phyloP scores from a whole-genome alignment of 2,113 vertebrate genomes.

The Suncus etruscus region DNA sequence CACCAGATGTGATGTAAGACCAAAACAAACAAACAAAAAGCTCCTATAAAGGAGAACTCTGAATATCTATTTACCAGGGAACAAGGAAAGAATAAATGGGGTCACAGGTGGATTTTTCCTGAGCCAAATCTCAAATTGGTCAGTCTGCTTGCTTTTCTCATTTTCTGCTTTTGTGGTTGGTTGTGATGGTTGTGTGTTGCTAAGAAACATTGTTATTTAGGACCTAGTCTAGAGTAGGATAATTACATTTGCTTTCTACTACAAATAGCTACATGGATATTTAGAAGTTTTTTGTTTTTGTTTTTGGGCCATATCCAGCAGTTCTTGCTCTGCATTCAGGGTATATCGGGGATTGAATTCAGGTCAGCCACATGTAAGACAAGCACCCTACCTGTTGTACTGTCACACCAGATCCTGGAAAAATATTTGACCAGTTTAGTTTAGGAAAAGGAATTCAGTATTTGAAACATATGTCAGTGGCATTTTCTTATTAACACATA shows the following conservation, averaged over 20 bases:
- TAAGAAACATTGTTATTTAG: conserved; percentile 84
- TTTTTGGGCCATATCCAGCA: no score
- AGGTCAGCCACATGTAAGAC: no score
- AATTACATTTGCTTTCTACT: conserved; percentile 79
- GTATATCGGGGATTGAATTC: no score
- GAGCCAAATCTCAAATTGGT: conserved; percentile 69
- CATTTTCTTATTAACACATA: conserved; percentile 38
- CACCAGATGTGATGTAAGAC: no score
- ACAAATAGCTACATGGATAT: conserved; percentile 64
- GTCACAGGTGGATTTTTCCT: conserved; percentile 62
- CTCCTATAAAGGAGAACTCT: no score
- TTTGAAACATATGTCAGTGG: conserved; percentile 59
- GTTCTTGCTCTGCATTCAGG: no score
- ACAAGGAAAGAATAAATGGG: conserved; percentile 48
- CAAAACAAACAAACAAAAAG: no score
- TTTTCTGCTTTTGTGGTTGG: conserved; percentile 77
- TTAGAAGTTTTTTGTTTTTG: no score
- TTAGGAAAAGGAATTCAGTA: conserved; percentile 47
- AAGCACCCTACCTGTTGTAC: no score
- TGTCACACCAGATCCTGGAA: no score
- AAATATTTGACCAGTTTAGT: conserved; percentile 73
- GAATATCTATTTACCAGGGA: background rate
- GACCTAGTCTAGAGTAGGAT: conserved; percentile 74
- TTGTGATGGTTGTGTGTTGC: conserved; percentile 78
- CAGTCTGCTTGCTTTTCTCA: conserved; percentile 57